A percentile compares a stretch with the other conserved stretches of the same genome.
These are phyloP conservation scores for Auanema sp. DNA, from an alignment of 2,888 invertebrate genomes.

Conservation along the genomic window DNA sequence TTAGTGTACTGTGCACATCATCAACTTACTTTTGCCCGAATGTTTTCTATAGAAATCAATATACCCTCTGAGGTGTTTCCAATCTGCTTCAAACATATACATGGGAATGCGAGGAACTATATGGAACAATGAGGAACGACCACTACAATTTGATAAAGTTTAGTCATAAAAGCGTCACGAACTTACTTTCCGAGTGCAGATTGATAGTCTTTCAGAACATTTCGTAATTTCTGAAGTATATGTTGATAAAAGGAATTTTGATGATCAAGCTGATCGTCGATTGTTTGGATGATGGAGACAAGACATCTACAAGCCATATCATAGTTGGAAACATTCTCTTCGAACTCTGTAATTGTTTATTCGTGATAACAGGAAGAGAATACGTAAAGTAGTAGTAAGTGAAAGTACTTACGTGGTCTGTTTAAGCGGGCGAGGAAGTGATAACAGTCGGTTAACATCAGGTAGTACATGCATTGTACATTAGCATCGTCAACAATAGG, in stretches of 20 bases:
- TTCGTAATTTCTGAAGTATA: not conserved
- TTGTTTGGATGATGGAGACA: not conserved
- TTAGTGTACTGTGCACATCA: too few species aligned
- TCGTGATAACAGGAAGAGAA: too few species aligned
- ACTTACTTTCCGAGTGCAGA: constrained; percentile 5
- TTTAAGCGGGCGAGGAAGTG: not conserved
- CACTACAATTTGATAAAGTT: not conserved
- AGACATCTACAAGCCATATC: constrained; percentile 3
- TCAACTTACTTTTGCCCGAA: too few species aligned
- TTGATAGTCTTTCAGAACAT: not conserved
- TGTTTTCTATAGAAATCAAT: too few species aligned
- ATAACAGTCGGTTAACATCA: constrained; percentile 3
- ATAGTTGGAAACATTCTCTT: not conserved
- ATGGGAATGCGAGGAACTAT: not conserved
- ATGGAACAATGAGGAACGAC: not conserved
- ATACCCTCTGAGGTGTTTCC: too few species aligned
- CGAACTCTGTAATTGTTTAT: not conserved
- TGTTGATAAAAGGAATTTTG: not conserved
- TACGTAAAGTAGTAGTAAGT: not conserved
- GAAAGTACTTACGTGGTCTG: not conserved
- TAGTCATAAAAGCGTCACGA: too few species aligned
- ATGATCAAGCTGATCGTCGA: not conserved
- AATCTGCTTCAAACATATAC: not conserved
- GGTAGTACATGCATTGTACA: not conserved
- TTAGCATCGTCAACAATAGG: not conserved